Evolutionary conservation across 2,113 vertebrate genomes (phyloP).

Genomic region (Gila orcuttii): DNA sequence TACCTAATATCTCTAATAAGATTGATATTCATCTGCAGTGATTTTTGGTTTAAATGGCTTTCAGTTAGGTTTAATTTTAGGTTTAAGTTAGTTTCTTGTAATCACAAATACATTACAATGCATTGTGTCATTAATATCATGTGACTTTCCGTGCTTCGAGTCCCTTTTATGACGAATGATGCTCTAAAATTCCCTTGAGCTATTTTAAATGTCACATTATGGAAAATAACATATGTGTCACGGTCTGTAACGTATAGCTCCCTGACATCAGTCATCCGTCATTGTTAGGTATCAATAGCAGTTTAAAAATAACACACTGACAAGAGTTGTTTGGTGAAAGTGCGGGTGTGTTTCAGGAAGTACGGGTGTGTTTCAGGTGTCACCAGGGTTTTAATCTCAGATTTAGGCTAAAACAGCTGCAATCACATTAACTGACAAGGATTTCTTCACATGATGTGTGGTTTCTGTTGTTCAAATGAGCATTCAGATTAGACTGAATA

Average conservation of each 20-base stretch:
- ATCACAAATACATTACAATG: background rate
- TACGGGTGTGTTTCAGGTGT: background rate
- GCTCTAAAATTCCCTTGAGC: background rate
- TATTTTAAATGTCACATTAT: conserved; percentile 16
- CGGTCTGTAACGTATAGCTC: background rate
- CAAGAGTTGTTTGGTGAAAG: background rate
- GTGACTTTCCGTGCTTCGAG: background rate
- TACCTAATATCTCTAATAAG: background rate
- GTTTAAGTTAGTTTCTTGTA: background rate
- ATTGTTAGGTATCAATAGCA: conserved; percentile 14
- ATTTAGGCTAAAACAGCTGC: conserved; percentile 18
- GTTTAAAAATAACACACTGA: conserved; percentile 9
- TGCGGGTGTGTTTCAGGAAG: background rate
- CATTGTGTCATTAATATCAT: background rate
- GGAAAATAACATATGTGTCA: background rate
- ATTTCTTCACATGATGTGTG: background rate
- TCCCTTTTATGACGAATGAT: background rate
- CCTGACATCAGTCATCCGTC: background rate
- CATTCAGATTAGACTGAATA: background rate
- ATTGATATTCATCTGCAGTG: background rate
- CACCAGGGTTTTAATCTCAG: conserved; percentile 43
- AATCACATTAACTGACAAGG: conserved; percentile 42
- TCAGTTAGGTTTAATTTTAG: background rate
- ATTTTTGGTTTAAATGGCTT: background rate
- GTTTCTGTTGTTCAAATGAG: background rate